Evolutionary conservation across 1,140 invertebrate genomes (phyloP).

Genomic region (Orchestia grillus): DNA sequence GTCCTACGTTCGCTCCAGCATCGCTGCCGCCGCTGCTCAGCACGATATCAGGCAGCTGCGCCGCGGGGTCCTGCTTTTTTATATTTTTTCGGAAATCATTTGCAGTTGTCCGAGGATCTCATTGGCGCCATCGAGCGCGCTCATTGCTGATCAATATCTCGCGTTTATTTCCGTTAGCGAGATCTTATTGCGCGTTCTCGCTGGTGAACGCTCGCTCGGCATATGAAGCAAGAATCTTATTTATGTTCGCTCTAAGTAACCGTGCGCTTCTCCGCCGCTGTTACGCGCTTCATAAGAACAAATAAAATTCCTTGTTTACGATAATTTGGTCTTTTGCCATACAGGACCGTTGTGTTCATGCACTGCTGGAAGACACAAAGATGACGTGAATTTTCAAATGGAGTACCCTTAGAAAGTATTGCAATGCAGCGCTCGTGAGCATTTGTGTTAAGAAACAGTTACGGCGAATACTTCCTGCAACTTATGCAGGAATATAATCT

Average conservation of each 20-base stretch:
- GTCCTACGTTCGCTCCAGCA: not conserved
- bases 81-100: slow-evolving; percentile 32
- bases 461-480: no score
- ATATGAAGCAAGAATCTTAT: not conserved
- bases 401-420: no score
- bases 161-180: slow-evolving; percentile 12
- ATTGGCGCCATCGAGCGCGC: not conserved
- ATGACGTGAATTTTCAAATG: no score
- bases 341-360: no score
- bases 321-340: not conserved
- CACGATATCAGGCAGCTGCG: not conserved
- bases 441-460: no score
- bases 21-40: not conserved
- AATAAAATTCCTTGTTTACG: not conserved
- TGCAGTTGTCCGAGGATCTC: slow-evolving; percentile 25
- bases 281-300: not conserved
- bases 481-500: no score
- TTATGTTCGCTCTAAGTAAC: not conserved
- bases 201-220: not conserved
- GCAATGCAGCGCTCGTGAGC: no score
- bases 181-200: not conserved
- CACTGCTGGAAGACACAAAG: no score
- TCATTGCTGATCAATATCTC: not conserved
- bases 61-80: not conserved
- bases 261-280: not conserved